Evolutionary conservation across 2,888 invertebrate genomes (phyloP).

Genomic region (Melanotus villosus): DNA sequence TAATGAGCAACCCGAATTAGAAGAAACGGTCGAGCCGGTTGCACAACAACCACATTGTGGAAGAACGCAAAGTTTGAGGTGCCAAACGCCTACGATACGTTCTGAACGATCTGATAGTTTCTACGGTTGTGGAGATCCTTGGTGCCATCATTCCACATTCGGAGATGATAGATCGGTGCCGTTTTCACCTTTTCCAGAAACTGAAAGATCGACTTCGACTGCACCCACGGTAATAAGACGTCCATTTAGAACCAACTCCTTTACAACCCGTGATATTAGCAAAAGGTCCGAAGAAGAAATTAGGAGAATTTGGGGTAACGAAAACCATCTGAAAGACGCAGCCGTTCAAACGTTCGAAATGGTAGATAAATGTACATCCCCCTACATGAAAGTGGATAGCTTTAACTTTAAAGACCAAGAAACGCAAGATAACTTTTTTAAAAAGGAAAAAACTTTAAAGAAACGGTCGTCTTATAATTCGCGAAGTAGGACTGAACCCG

Average conservation of each 20-base stretch:
- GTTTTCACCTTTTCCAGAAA: slow-evolving; percentile 67
- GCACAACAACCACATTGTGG: slow-evolving; percentile 55
- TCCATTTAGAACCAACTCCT: slow-evolving; percentile 61
- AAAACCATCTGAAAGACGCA: slow-evolving; percentile 65
- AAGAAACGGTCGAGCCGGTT: slow-evolving; percentile 48
- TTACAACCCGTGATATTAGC: slow-evolving; percentile 62
- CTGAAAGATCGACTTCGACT: slow-evolving; percentile 65
- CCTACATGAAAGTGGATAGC: slow-evolving; percentile 59
- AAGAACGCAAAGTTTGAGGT: slow-evolving; percentile 66
- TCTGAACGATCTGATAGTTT: slow-evolving; percentile 55
- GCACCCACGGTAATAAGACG: slow-evolving; percentile 50
- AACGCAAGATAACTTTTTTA: slow-evolving; percentile 42
- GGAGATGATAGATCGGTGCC: slow-evolving; percentile 56
- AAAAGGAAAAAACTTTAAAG: slow-evolving; percentile 47
- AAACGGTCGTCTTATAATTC: slow-evolving; percentile 51
- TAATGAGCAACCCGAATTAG: slow-evolving; percentile 62
- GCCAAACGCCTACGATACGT: slow-evolving; percentile 64
- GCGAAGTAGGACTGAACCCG: slow-evolving; percentile 59
- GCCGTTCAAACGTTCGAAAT: slow-evolving; percentile 71
- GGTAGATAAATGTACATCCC: slow-evolving; percentile 67
- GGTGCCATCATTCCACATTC: slow-evolving; percentile 66
- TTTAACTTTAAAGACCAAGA: slow-evolving; percentile 45
- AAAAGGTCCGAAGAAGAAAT: slow-evolving; percentile 58
- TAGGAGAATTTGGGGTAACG: slow-evolving; percentile 22
- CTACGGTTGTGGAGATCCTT: slow-evolving; percentile 68